Evolutionary conservation across 2,888 invertebrate genomes (phyloP), one percentile per base, ranked within the genome.

Genomic region (Sphaerophoria rueppellii): DNA sequence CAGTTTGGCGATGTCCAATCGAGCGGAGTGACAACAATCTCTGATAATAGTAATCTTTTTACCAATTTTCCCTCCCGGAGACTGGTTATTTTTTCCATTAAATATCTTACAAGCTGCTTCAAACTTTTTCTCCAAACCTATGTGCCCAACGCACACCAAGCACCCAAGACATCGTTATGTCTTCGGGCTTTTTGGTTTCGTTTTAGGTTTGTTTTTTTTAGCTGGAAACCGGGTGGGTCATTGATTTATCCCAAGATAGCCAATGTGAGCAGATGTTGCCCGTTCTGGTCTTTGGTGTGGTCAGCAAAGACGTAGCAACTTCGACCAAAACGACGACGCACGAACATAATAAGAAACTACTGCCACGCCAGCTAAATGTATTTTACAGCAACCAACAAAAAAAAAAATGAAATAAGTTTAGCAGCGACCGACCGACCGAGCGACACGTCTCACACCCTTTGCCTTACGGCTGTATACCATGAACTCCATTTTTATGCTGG

Each of bases 191-290:
- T 12, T 58, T 58, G 11, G 9, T 48, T 5, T 0, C 52, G 7
- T 50, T 37, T 9, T 40, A n/a, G 37, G 71, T 48, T 2, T 72
- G 48, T 70, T 70, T 43, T 76, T 46, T n/a, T 34, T 57, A 12
- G 12, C 34, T 77, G 73, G 54, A 74, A 74, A 75, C 82, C 79
- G 82, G 82, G 82, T 82, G 79, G 82, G 79, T 79, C 82, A 82
- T 70, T 79, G 82, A 82, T 79, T 82, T 79, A 52, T 34, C 40
- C 74, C 65, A 50, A 48, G 65, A 76, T 60, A 69, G 57, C 69
- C 57, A 48, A 67, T 14, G 55, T 63, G 63, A 55, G 72, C 76
- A 82, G 81, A 77, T 82, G 82, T 77, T 69, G 78, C 77, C 24
- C 72, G 60, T 73, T 32, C 50, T 73, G 77, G 78, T 67, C 72